phyloP scores from a whole-genome alignment of 2,797 vertebrate species.

The Hypotaenidia okinawae region DNA sequence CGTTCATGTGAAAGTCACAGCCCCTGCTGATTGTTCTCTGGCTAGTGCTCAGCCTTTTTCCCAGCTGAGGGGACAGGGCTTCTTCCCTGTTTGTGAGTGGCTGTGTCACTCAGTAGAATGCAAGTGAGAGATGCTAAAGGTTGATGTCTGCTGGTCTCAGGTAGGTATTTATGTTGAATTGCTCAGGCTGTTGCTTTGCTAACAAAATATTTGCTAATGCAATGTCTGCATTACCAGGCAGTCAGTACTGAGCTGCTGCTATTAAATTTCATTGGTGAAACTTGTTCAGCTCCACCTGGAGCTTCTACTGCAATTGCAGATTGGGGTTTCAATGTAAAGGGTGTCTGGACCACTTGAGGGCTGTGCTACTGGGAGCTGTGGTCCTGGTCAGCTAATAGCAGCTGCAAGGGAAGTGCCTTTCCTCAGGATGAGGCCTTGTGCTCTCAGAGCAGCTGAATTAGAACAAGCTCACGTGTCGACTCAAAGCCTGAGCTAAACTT shows the following conservation, averaged over 20 bases:
- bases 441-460: not conserved
- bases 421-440: not conserved
- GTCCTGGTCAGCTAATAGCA: not conserved
- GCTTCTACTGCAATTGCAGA: not conserved
- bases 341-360: not conserved
- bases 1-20: not conserved
- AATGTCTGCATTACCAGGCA: not conserved
- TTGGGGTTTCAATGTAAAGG: not conserved
- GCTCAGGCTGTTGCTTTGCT: not conserved
- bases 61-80: not conserved
- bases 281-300: not conserved
- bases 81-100: not conserved
- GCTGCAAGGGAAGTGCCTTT: fast-evolving
- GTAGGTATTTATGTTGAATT: not conserved
- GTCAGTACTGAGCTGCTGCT: not conserved
- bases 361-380: not conserved
- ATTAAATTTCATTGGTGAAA: not conserved
- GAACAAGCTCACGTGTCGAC: not conserved
- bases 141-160: not conserved
- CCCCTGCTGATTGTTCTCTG: not conserved
- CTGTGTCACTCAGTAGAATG: not conserved
- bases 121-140: not conserved
- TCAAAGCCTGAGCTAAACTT: not conserved
- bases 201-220: not conserved
- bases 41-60: not conserved